Evolutionary conservation across 2,797 vertebrate species (phyloP), one percentile per base, ranked within the genome.

Genomic region (Phylloscopus collybita): DNA sequence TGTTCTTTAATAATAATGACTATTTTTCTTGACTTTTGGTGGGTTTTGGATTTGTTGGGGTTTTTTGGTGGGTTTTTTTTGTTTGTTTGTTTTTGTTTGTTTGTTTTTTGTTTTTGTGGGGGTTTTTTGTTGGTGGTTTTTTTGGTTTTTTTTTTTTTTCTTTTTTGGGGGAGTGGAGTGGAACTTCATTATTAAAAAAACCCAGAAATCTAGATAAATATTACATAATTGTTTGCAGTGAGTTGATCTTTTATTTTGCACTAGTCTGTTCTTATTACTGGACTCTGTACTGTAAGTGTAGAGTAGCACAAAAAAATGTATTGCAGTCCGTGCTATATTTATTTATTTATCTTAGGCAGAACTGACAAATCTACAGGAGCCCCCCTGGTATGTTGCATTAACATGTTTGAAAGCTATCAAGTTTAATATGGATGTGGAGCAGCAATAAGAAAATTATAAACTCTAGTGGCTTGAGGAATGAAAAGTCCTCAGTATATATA

Each of bases 301-400:
- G 36, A 76, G 25, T 61, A 66, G 10, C 26, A 66, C 34, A 47
- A 49, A 56, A 60, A 76, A 56, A 47, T 18, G 6, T 44, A 36
- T n/a, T 88, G 8, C 26, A 29, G 4, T 49, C 27, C 65, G 9
- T 79, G 26, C 38, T 89, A 47, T 42, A 30, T 92, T 70, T 74
- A 22, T 86, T 61, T 75, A 60, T 75, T 90, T 92, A n/a, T 65
- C 32, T 56, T 78, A 80, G 36, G 26, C 29, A 90, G 86, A 84
- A 79, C 26, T 60, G 59, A 49, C 5, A 86, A 81, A 36, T 81
- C 61, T 87, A 26, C 32, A 54, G 59, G 6, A 76, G 36, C 26
- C 9, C 11, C 16, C 5, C 7, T 25, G 14, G 7, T 60, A n/a
- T 64, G 19, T 70, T 92, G 44, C 29, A 34, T 83, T 88, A 86